phyloP scores from a whole-genome alignment of 1,140 invertebrate genomes.

The Aphis gossypii region DNA sequence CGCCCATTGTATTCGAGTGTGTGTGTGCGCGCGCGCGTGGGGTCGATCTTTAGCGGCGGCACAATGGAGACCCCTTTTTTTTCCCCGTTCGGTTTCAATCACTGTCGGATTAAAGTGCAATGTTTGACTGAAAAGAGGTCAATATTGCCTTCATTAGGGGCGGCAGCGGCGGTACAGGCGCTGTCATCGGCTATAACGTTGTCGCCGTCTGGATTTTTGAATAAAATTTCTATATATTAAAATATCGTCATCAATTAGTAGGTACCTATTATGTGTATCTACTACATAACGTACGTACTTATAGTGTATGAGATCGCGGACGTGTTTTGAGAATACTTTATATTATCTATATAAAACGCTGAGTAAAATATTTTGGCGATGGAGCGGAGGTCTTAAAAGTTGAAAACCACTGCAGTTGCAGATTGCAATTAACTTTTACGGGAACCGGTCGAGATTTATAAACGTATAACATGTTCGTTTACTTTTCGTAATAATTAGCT shows the following conservation, averaged over 20 bases:
- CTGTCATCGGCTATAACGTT: not conserved
- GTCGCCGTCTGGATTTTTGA: not conserved
- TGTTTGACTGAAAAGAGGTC: slow-evolving; percentile 55
- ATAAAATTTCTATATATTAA: not conserved
- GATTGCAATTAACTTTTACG: no score
- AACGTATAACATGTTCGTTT: not conserved
- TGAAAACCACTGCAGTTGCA: no score
- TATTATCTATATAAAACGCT: no score
- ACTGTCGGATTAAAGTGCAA: slow-evolving; percentile 57
- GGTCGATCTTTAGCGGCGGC: slow-evolving; percentile 37
- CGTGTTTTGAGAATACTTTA: not conserved
- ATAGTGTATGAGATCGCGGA: not conserved
- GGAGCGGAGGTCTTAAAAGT: not conserved
- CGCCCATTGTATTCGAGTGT: slow-evolving; percentile 44
- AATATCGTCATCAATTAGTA: not conserved
- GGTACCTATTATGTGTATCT: not conserved
- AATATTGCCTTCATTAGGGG: slow-evolving; percentile 54
- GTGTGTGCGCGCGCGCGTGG: slow-evolving; percentile 15
- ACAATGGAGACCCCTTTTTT: slow-evolving; percentile 48
- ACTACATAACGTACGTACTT: not conserved
- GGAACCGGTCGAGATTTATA: not conserved
- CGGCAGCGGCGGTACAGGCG: not conserved
- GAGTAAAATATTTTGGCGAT: not conserved
- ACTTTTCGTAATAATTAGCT: not conserved
- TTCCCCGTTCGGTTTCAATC: slow-evolving; percentile 48